phyloP scores from a whole-genome alignment of 2,113 vertebrate species.

The Buteo buteo region DNA sequence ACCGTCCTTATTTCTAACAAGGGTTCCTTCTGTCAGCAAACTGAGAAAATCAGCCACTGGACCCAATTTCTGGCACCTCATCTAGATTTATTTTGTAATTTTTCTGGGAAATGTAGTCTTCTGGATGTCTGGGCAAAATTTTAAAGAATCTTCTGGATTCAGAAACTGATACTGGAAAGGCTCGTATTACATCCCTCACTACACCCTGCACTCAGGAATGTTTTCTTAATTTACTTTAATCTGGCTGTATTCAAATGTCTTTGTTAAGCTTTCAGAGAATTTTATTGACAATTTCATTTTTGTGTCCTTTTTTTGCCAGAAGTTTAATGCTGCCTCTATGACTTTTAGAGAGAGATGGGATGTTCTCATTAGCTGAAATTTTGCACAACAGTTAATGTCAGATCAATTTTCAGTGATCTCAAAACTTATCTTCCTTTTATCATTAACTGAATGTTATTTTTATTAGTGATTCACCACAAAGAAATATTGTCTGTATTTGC shows the following conservation, averaged over 20 bases:
- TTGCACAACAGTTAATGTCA: background rate
- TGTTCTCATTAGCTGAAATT: background rate
- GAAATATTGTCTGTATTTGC: background rate
- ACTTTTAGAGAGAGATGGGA: background rate
- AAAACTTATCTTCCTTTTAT: background rate
- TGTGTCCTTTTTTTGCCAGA: background rate
- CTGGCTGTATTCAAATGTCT: background rate
- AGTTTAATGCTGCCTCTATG: background rate
- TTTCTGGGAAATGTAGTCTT: background rate
- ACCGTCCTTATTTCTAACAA: background rate
- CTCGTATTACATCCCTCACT: background rate
- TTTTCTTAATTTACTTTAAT: background rate
- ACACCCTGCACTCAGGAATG: background rate
- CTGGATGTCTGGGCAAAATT: background rate
- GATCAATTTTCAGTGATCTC: background rate
- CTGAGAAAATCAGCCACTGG: background rate
- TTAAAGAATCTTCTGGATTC: background rate
- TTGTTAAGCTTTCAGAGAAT: background rate
- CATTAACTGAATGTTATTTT: constrained; percentile 27
- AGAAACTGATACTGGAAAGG: background rate
- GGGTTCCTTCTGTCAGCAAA: background rate
- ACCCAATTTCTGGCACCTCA: background rate
- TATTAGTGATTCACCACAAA: background rate
- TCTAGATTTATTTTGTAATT: background rate
- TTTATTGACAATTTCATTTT: background rate